Percentiles rank a stretch among this genome's conserved stretches.
Conservation (phyloP, 2,797 vertebrate genomes). For the Malurus leucopterus region DNA sequence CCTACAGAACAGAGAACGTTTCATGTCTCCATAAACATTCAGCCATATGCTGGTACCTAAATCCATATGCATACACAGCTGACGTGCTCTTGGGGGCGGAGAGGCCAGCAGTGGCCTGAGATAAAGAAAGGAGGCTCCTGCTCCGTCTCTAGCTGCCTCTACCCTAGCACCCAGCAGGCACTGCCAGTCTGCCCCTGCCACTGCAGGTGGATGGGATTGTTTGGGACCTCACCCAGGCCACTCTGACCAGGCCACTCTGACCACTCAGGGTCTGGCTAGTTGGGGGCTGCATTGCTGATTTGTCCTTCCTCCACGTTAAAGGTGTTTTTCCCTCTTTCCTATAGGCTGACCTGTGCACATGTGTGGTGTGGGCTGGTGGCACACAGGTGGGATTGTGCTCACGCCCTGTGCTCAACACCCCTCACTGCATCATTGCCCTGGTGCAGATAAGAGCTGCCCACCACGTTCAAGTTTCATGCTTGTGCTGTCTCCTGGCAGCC, state of each 20-base stretch:
- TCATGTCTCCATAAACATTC: not conserved
- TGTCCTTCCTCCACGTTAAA: not conserved
- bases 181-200: not conserved
- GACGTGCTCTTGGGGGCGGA: not conserved
- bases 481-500: not conserved
- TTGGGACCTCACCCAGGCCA: not conserved
- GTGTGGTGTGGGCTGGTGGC: not conserved
- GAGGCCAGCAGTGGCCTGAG: not conserved
- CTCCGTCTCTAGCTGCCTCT: not conserved
- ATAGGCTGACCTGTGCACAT: not conserved
- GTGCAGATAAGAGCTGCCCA: not conserved
- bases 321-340: not conserved
- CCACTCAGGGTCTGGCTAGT: rapidly evolving
- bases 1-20: not conserved
- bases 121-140: not conserved
- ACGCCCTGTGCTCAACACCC: not conserved
- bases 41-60: not conserved
- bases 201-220: not conserved
- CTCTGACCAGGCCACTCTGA: not conserved
- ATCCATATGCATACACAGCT: not conserved
- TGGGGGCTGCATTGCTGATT: rapidly evolving
- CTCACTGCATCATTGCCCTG: not conserved
- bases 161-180: too few species aligned
- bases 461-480: rapidly evolving
- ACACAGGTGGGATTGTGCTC: not conserved